A percentile compares a stretch with the other conserved stretches of the same genome.
These are phyloP conservation scores for Brachionichthys hirsutus DNA, from an alignment of 2,113 vertebrate species.

Conservation along the genomic window DNA sequence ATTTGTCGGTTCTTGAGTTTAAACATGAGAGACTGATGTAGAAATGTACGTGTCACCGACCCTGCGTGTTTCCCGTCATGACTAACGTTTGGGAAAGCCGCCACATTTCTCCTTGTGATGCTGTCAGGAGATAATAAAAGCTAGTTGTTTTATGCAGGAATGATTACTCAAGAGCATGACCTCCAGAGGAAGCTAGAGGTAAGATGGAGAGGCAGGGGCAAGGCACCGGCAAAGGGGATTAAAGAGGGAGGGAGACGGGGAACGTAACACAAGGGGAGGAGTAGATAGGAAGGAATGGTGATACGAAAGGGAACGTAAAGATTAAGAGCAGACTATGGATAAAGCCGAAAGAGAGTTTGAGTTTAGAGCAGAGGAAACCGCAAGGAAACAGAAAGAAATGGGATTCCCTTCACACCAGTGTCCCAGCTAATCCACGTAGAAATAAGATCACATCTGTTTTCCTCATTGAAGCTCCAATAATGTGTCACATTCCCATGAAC, in stretches of 20 bases:
- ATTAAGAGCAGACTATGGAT: background rate
- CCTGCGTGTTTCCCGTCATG: constrained; percentile 34
- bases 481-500: constrained; percentile 42
- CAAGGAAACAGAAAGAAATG: constrained; percentile 27
- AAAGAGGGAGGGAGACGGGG: constrained; percentile 8
- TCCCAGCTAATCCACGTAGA: constrained; percentile 69
- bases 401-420: constrained; percentile 63
- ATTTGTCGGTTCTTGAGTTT: constrained; percentile 22
- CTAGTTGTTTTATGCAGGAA: constrained; percentile 58
- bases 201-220: constrained; percentile 3
- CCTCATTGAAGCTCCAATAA: constrained; percentile 51
- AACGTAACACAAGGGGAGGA: constrained; percentile 10
- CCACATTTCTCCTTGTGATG: constrained; percentile 44
- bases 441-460: constrained; percentile 64
- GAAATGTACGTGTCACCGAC: constrained; percentile 52
- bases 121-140: constrained; percentile 53
- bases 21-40: constrained; percentile 39
- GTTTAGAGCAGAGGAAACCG: constrained; percentile 17
- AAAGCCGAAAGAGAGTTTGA: constrained; percentile 21
- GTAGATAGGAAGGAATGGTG: background rate
- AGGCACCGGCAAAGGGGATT: constrained; percentile 28
- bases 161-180: constrained; percentile 58
- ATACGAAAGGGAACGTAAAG: constrained; percentile 1
- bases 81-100: constrained; percentile 43
- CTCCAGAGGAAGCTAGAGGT: constrained; percentile 38